These are phyloP conservation scores for Artemia sinica DNA, from an alignment of 2,888 invertebrate genomes.

Conservation along the genomic window DNA sequence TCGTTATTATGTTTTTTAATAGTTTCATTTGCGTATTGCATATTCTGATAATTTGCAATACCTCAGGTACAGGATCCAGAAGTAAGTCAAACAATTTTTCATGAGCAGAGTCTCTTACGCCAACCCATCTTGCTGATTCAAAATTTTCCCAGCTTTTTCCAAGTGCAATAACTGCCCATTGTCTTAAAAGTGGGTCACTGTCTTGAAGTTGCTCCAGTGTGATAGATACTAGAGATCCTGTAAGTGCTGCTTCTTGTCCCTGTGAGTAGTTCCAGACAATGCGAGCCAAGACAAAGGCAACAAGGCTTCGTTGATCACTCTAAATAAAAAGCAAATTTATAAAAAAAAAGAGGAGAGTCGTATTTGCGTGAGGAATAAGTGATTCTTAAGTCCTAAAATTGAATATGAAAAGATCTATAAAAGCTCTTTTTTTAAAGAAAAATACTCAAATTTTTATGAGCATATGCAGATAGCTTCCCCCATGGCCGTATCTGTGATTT, in stretches of 20 bases:
- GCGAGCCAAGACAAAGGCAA: slow-evolving; percentile 83
- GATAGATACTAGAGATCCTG: slow-evolving; percentile 17
- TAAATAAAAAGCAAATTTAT: slow-evolving; percentile 30
- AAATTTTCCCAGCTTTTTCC: slow-evolving; percentile 77
- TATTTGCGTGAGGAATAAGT: too few species aligned
- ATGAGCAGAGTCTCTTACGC: slow-evolving; percentile 85
- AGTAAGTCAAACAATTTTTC: slow-evolving; percentile 73
- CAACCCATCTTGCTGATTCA: slow-evolving; percentile 80
- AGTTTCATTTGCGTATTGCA: too few species aligned
- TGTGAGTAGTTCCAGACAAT: slow-evolving; percentile 73
- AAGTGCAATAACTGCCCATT: slow-evolving; percentile 83
- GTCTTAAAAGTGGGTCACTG: slow-evolving; percentile 37
- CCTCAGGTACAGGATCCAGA: slow-evolving; percentile 68
- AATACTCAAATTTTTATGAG: too few species aligned
- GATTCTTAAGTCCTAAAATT: too few species aligned
- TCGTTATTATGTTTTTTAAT: too few species aligned
- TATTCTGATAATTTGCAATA: slow-evolving; percentile 29
- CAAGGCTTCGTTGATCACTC: slow-evolving; percentile 72
- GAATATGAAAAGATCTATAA: too few species aligned
- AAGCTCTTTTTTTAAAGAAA: too few species aligned
- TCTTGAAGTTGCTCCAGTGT: slow-evolving; percentile 23
- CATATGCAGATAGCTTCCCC: too few species aligned
- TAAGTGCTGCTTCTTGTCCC: slow-evolving; percentile 72
- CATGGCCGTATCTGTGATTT: too few species aligned
- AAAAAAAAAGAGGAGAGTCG: too few species aligned